Evolutionary conservation across 2,888 invertebrate species (phyloP), one percentile per base, ranked within the genome.

Genomic region (Sesia apiformis): DNA sequence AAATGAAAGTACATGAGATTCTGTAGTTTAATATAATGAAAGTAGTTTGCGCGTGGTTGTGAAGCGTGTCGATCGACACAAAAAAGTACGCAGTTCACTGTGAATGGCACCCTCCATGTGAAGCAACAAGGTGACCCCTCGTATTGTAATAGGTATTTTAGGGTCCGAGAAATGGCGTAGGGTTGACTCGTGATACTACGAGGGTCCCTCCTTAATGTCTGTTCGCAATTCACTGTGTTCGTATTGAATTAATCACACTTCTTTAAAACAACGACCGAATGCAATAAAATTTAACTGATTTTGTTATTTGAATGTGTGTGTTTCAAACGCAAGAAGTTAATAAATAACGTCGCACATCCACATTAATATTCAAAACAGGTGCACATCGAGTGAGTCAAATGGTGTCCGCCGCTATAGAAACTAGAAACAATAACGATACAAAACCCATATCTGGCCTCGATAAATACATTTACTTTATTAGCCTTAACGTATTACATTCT

Each of bases 121-220:
- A 58, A 55, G 53, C 52, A 42, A 52, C 52, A 53, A 52, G 51
- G 57, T 57, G 61, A 56, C 59, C 56, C 60, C 60, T 61, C 57
- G 41, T 40, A 52, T 50, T 51, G 58, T 61, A 57, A 61, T 60
- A 61, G 57, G 58, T 58, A 61, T 58, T 54, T 58, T 61, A 58
- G 60, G 61, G 61, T 58, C 57, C 58, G 56, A 55, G 54, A 55
- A 50, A 52, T 58, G 54, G 59, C 57, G 55, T 38, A 50, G 60
- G 59, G 58, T 56, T 49, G 56, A 40, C 39, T 39, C 53, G 56
- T 56, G 53, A 59, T 55, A 53, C 53, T 40, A 52, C 42, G 56
- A 57, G 59, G 56, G 58, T 58, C 56, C 56, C 43, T 50, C 50
- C 39, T 52, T 52, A 7, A 46, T 50, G 58, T 40, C 41, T 51